Base-by-base conservation (phyloP, 2,888 invertebrate genomes). In the Lapara coniferarum region DNA sequence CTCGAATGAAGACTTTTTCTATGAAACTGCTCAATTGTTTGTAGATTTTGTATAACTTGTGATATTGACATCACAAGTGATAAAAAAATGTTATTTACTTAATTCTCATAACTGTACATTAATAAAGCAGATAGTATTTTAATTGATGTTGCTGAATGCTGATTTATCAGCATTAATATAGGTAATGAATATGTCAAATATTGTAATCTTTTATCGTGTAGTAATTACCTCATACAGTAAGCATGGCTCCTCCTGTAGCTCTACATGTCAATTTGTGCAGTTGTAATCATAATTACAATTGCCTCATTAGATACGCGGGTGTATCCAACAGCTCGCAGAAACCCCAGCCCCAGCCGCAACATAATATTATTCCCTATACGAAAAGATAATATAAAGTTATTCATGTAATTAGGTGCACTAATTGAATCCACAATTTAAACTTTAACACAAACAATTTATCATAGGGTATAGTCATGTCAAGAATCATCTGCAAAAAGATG, bases 401-500 rank as follows among this genome's bases (percentile, higher is more conserved):
- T 63, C 19, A 63, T 78, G 77, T 81, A 83, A 85, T 86, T 83
- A 79, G 82, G 80, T 79, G 83, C 75, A 79, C 77, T 81, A 79
- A 86, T 86, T 86, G 82, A 85, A 85, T 84, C 77, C 78, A 81
- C 79, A 79, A 81, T 84, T 83, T 82, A 83, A 81, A 78, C 78
- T 83, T 81, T 78, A 86, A 81, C 82, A 80, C 72, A 73, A 80
- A 80, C 83, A 74, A 88, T 89, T 85, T 77, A 88, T 89, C 88
- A 88, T 73, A 58, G 77, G 75, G 74, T 75, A 78, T 78, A 79
- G 37, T 37, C 79, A 85, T 84, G 88, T 88, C 88, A 87, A 89
- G 87, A 81, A 86, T 85, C 85, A 84, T 88, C 89, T 84, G 91
- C 92, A 92, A 91, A 92, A 93, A 92, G 87, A 89, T 87, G 87